Evolutionary conservation across 2,113 vertebrate species (phyloP).

Genomic region (Shinisaurus crocodilurus): DNA sequence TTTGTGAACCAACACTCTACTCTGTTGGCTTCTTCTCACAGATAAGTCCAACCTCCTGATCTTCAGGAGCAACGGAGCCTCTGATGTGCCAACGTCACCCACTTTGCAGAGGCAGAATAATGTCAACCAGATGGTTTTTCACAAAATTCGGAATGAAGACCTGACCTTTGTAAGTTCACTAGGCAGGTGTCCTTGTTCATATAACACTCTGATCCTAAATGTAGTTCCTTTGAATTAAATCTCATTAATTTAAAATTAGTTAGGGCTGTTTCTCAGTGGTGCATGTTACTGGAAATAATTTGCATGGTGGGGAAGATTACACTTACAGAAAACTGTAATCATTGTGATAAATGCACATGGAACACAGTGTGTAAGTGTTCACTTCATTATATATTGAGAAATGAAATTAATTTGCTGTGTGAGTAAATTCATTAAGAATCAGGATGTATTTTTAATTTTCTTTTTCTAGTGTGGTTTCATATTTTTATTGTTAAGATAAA

Average conservation of each 20-base stretch:
- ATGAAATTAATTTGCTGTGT: neutral
- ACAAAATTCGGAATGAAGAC: conserved; percentile 96
- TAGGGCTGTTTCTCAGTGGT: neutral
- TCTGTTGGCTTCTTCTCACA: conserved; percentile 58
- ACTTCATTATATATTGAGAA: neutral
- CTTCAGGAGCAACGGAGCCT: conserved; percentile 85
- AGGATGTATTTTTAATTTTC: neutral
- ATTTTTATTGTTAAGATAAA: neutral
- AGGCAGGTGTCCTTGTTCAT: conserved; percentile 4
- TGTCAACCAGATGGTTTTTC: conserved; percentile 98
- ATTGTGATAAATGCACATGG: neutral
- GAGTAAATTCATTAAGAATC: neutral
- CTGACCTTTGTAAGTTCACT: conserved; percentile 86
- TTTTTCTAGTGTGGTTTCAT: neutral
- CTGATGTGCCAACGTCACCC: conserved; percentile 84
- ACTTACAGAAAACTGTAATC: neutral
- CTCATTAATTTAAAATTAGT: neutral
- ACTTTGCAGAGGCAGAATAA: conserved; percentile 88
- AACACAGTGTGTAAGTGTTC: neutral
- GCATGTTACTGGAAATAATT: neutral
- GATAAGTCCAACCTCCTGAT: conserved; percentile 97
- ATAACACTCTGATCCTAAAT: neutral
- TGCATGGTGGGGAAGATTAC: neutral
- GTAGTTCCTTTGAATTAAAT: neutral
- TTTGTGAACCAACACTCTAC: neutral